Evolutionary conservation across 2,888 invertebrate genomes (phyloP), one percentile per base, ranked within the genome.

Genomic region (Unio pictorum): DNA sequence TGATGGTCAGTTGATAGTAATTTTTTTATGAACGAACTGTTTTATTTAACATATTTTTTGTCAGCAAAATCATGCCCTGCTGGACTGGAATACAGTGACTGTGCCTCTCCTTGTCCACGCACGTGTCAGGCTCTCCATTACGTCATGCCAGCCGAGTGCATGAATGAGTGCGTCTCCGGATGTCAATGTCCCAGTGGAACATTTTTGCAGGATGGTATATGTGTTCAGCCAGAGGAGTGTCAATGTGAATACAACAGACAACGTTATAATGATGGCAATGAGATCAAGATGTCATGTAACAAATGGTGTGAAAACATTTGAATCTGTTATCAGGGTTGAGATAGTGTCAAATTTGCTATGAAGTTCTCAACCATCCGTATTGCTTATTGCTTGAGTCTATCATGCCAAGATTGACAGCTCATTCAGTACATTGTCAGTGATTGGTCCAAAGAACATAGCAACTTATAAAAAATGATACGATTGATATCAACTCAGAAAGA

Each of bases 111-210:
- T 23, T 80, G 78, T 64, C 76, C 76, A 17, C 66, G 71, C 20
- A 76, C 78, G 8, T 80, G 80, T 59, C 74, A 73, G 60, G 66
- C 71, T 17, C 64, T 80, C 4, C 74, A 78, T 64, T 61, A 70
- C 54, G 72, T 78, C 20, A 55, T 73, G 67, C 65, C 76, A 1
- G 73, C 71, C 23, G 63, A 63, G 17, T 78, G 78, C 55, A 55
- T 64, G 56, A 56, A 64, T 62, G 90, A 91, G 5, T 96, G 96
- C 83, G 94, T 94, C 66, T 96, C 96, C 86, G 97, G 96, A 0
- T 97, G 97, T 88, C 95, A 94, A 91, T 97, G 97, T 87, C 95
- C 95, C 0, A 91, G 92, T 17, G 96, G 95, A 0, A 93, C 93
- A 0, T 92, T 95, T 67, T 69, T 84, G 23, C 81, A 84, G 68